Evolutionary conservation across 2,888 invertebrate species (phyloP).

Genomic region (Stenodema calcarata): DNA sequence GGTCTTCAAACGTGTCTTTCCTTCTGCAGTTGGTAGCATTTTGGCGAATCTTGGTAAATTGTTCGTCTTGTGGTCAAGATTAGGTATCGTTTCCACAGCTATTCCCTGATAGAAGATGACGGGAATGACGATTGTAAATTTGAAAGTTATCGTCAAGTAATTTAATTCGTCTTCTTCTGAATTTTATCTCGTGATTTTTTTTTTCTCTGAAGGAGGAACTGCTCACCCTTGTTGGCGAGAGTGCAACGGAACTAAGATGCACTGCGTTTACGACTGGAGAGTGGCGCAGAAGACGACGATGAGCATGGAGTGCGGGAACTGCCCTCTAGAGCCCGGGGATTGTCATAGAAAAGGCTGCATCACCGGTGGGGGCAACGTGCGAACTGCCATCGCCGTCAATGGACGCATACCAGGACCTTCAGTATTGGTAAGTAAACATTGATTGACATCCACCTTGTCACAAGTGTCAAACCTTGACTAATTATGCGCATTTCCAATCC

Average conservation of each 20-base stretch:
- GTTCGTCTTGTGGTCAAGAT: too few relatives aligned
- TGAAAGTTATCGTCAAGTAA: too few relatives aligned
- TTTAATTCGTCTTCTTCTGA: not conserved
- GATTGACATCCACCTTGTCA: too few relatives aligned
- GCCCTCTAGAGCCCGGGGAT: conserved; percentile 69
- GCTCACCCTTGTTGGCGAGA: conserved; percentile 58
- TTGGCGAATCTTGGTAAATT: too few relatives aligned
- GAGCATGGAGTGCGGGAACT: conserved; percentile 58
- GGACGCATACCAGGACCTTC: conserved; percentile 59
- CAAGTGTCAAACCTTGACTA: too few relatives aligned
- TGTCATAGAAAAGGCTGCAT: conserved; percentile 69
- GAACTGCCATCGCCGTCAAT: conserved; percentile 58
- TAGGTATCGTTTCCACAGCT: too few relatives aligned
- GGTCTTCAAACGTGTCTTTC: too few relatives aligned
- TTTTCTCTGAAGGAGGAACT: conserved; percentile 21
- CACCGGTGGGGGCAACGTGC: conserved; percentile 58
- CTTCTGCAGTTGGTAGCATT: too few relatives aligned
- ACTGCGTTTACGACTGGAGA: conserved; percentile 58
- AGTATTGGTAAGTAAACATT: conserved; percentile 56
- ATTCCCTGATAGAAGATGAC: too few relatives aligned
- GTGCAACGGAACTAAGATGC: conserved; percentile 55
- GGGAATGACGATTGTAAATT: too few relatives aligned
- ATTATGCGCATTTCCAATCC: not conserved
- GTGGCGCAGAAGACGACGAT: conserved; percentile 59
- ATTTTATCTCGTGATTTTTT: too few relatives aligned